Evolutionary conservation across 1,140 invertebrate species (phyloP).

Genomic region (Drosophila paulistorum): DNA sequence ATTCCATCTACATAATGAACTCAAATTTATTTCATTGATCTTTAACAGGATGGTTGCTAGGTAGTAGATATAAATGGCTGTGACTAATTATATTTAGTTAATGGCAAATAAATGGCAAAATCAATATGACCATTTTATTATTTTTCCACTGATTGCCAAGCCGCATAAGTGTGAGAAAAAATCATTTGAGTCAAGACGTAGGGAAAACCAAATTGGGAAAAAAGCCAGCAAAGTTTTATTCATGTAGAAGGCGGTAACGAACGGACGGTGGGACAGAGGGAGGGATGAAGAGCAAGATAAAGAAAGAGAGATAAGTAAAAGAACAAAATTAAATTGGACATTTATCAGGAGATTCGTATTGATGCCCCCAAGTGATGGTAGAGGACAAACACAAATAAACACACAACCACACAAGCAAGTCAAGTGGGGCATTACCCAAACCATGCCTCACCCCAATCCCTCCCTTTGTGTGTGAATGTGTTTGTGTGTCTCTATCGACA

Average conservation of each 20-base stretch:
- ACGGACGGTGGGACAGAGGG: no score
- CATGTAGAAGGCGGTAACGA: slow-evolving; percentile 15
- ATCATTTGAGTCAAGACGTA: not conserved
- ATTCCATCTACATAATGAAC: not conserved
- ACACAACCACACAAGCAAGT: slow-evolving; percentile 37
- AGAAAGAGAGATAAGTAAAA: slow-evolving; percentile 70
- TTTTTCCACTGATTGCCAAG: not conserved
- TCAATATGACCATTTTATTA: slow-evolving; percentile 48
- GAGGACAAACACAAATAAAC: slow-evolving; percentile 48
- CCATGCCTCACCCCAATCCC: not conserved
- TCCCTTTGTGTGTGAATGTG: not conserved
- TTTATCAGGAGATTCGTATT: slow-evolving; percentile 83
- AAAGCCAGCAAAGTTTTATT: slow-evolving; percentile 41
- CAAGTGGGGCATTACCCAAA: slow-evolving; percentile 47
- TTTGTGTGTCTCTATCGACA: slow-evolving; percentile 11
- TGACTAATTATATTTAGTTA: slow-evolving; percentile 30
- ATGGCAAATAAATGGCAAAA: slow-evolving; percentile 32
- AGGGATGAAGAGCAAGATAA: slow-evolving; percentile 24
- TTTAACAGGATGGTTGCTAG: not conserved
- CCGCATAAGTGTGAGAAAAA: slow-evolving; percentile 2
- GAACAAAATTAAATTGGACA: slow-evolving; percentile 83
- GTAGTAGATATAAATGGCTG: not conserved
- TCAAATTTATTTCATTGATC: not conserved
- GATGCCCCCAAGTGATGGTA: slow-evolving; percentile 67
- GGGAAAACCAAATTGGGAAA: slow-evolving; percentile 1